Percentiles rank a stretch among this genome's conserved stretches.
These are phyloP conservation scores for Lathronympha strigana DNA, from an alignment of 2,888 invertebrate species.

Conservation along the genomic window DNA sequence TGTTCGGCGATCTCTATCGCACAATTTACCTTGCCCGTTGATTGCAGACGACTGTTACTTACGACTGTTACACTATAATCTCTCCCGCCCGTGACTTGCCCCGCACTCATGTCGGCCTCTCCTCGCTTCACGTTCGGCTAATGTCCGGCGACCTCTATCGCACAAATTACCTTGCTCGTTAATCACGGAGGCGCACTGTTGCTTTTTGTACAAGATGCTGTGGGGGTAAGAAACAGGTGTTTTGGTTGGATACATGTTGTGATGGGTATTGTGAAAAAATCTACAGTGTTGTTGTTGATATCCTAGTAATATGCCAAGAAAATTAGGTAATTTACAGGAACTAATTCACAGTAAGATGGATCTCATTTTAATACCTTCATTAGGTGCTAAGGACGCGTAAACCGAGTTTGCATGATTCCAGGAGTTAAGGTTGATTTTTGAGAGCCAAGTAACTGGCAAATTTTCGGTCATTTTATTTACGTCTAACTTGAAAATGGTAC, in stretches of 20 bases:
- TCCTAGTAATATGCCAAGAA: too few relatives aligned
- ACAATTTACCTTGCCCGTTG: slow-evolving; percentile 53
- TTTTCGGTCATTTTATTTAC: too few relatives aligned
- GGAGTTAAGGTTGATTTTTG: too few relatives aligned
- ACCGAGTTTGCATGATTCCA: too few relatives aligned
- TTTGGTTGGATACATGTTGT: background rate
- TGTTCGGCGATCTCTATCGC: slow-evolving; percentile 50
- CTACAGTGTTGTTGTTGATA: background rate
- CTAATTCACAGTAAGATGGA: too few relatives aligned
- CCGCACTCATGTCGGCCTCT: slow-evolving; percentile 6
- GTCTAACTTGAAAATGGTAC: too few relatives aligned
- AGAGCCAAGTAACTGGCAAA: too few relatives aligned
- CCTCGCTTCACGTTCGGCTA: slow-evolving; percentile 47
- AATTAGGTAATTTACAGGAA: too few relatives aligned
- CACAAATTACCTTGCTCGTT: slow-evolving; percentile 58
- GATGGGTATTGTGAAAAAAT: background rate
- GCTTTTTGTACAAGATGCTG: slow-evolving; percentile 29
- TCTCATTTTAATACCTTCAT: too few relatives aligned
- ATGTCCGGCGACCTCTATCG: slow-evolving; percentile 51
- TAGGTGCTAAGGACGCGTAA: too few relatives aligned
- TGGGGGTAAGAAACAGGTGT: slow-evolving; percentile 22
- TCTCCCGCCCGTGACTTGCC: background rate
- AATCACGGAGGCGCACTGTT: slow-evolving; percentile 49
- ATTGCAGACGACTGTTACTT: background rate
- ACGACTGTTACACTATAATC: background rate